phyloP scores from a whole-genome alignment of 2,888 invertebrate species.

The Cecidostiba fungosa region DNA sequence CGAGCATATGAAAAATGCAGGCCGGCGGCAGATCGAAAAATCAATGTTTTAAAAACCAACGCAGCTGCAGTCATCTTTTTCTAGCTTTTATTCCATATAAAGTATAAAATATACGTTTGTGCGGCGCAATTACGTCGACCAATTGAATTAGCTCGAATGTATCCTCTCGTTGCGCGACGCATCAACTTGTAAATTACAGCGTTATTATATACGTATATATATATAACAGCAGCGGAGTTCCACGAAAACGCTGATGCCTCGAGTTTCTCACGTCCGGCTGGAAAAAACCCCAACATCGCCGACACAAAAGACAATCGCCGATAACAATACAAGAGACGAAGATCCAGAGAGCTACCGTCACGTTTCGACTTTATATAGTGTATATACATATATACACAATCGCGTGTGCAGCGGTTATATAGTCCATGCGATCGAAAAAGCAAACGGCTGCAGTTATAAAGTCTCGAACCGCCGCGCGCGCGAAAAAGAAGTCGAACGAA shows the following conservation, averaged over 20 bases:
- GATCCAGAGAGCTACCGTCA: neutral
- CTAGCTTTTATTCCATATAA: neutral
- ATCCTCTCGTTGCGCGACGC: neutral
- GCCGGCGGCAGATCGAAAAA: neutral
- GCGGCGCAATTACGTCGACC: neutral
- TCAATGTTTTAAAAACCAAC: neutral
- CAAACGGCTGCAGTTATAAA: conserved; percentile 9
- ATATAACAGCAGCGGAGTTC: neutral
- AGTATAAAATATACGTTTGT: neutral
- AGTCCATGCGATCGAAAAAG: neutral
- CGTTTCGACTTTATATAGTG: neutral
- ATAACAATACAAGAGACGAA: neutral
- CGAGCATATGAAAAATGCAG: neutral
- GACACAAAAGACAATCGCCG: neutral
- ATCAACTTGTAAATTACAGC: neutral
- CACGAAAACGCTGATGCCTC: neutral
- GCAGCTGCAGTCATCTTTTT: neutral
- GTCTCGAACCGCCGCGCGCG: neutral
- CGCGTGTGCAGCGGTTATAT: conserved; percentile 3
- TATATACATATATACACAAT: neutral
- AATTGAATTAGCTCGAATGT: conserved; percentile 7
- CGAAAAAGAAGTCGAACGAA: conserved; percentile 9
- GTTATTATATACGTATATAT: neutral
- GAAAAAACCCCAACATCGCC: neutral
- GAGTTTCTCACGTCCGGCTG: conserved; percentile 15